Conservation (phyloP, 2,797 vertebrate species). For the Gymnoscopelus microlampas region DNA sequence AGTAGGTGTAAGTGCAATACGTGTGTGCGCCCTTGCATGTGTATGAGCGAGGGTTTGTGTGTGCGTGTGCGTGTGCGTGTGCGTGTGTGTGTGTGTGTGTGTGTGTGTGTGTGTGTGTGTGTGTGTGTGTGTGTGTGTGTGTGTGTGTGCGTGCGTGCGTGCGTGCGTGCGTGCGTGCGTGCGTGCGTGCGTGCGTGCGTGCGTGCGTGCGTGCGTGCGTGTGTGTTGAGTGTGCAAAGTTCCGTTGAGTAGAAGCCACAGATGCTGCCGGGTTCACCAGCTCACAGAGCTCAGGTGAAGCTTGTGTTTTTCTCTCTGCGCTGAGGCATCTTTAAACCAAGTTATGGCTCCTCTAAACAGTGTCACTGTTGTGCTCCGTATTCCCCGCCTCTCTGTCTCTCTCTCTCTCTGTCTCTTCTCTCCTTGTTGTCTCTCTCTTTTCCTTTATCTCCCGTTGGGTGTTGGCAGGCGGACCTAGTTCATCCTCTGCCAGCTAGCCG, state of each 20-base stretch:
- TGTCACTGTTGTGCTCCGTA: conserved; percentile 22
- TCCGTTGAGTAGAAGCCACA: too few relatives aligned
- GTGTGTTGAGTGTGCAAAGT: neutral
- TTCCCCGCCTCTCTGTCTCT: neutral
- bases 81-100: too few relatives aligned
- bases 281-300: conserved; percentile 59
- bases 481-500: conserved; percentile 66
- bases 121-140: neutral
- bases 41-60: neutral
- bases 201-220: neutral
- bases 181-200: neutral
- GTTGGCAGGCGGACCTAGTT: conserved; percentile 65
- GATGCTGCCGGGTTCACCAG: neutral
- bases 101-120: neutral
- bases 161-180: neutral
- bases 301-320: conserved; percentile 43
- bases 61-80: neutral
- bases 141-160: too few relatives aligned
- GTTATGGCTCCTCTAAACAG: conserved; percentile 7
- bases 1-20: too few relatives aligned
- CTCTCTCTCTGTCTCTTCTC: conserved; percentile 31
- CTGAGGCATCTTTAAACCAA: conserved; percentile 56
- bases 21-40: neutral
- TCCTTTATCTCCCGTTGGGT: conserved; percentile 62
- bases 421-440: conserved; percentile 56